Evolutionary conservation across 2,888 invertebrate species (phyloP), one percentile per base, ranked within the genome.

Genomic region (Gerris lacustris): DNA sequence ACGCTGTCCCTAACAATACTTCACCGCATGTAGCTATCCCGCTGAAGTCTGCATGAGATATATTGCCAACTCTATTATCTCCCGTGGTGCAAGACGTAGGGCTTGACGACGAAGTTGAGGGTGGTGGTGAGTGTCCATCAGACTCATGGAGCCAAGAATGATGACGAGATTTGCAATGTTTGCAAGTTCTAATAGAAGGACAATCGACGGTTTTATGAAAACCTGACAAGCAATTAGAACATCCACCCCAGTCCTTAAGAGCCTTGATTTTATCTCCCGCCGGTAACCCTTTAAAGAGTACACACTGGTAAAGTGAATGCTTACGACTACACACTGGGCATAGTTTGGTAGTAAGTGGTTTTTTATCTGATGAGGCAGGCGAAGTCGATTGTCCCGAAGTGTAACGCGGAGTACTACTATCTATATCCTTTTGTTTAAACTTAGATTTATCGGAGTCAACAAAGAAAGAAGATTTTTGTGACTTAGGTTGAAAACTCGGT

Each of bases 1-100:
- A 44, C 6, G 67, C 70, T 17, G 70, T 70, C 15, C 67, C 70
- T 31, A 70, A 18, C 9, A 70, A 43, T 43, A 70, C 70, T 45
- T 67, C 18, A 55, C 55, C 55, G 15, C 55, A 67, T 6, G 55
- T 55, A 11, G 55, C 55, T 15, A 55, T 55, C 9, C 55, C 55
- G 15, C 55, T 55, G 55, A 55, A 55, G 55, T 55, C 55, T 9
- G 55, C 15, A 11, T 55, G 55, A 55, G 55, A 55, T 11, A 15
- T 9, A 55, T 15, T 55, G 15, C 55, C 55, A 55, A 15, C 9
- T 11, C 55, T 1, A 55, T 9, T 7, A 18, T 45, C 18, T 45
- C 44, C 18, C 11, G n/a, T n/a, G 45, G 5, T 44, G 11, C 44
- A 15, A 55, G 55, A 55, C 15, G 55, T 15, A 11, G 9, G 55